Base-by-base conservation (phyloP, 23 tunicate species). In the Halocynthia aurantium region DNA sequence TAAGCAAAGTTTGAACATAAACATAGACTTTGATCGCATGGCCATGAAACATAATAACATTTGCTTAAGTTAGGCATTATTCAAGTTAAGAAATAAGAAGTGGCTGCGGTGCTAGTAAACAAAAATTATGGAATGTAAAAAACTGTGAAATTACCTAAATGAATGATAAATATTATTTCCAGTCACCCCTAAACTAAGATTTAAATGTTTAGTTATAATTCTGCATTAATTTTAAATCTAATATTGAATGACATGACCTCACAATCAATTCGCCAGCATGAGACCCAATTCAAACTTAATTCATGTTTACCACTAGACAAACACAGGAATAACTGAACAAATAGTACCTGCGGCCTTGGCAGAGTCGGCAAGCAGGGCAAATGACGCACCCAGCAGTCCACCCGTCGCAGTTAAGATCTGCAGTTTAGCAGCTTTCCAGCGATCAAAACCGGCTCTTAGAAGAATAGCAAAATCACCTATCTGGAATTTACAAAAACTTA, bases 401-500 rank as follows among this genome's bases (percentile, higher is more conserved):
- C 98, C 98, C 50, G 78, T 67, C 17, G 98, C 98, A n/a, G 98
- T 92, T n/a, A 82, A 15, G 11, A 92, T 6, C 67, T 92, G 98
- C 44, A 82, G 52, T 68, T 92, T 85, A 22, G 90, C 98, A 7
- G 98, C 98, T 57, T 79, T 70, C 88, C 81, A 80, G 8, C 88
- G 83, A 51, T 52, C 73, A 76, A 92, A 92, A 10, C 98, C 98
- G 7, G 98, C 85, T 61, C 87, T 77, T 53, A 92, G 71, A 1
- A 92, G 81, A 49, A 92, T 86, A 11, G 98, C 98, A 74, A 92
- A 92, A 62, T 92, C 98, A 10, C 98, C 98, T 55, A 91, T 82
- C 92, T 86, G n/a, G 31, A 61, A 31, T 68, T 19, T 68, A 20
- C 20, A 68, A 68, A 68, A n/a, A 12, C 21, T 17, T 19, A n/a